Percentiles rank a stretch among this genome's conserved stretches.
Evolutionary conservation across 2,113 vertebrate species (phyloP).

Genomic region (Stegastes partitus): DNA sequence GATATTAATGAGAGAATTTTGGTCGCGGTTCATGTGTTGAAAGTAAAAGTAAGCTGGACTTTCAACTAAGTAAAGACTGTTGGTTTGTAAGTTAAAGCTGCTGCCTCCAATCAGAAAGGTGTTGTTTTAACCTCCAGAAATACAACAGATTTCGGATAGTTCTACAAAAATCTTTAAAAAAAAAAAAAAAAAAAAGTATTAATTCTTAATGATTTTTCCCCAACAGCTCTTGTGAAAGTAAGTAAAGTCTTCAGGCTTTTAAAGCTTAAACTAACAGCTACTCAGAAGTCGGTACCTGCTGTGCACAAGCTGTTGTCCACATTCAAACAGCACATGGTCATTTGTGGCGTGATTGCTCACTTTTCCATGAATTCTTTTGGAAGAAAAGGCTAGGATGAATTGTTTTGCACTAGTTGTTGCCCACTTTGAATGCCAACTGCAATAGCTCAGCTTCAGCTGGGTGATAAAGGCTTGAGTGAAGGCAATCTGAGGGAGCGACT

Average conservation of each 20-base stretch:
- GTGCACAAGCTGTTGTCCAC: slow-evolving; percentile 41
- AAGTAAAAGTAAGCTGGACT: slow-evolving; percentile 8
- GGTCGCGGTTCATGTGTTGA: slow-evolving; percentile 24
- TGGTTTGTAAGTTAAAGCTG: slow-evolving; percentile 17
- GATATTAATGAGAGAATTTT: slow-evolving; percentile 41
- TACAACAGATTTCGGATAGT: not conserved
- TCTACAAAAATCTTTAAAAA: slow-evolving; percentile 16
- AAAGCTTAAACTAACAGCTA: not conserved
- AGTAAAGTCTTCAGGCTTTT: slow-evolving; percentile 11
- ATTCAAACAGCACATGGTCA: slow-evolving; percentile 40
- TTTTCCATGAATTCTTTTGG: slow-evolving; percentile 57
- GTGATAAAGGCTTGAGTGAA: slow-evolving; percentile 73
- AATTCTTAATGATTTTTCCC: too few species aligned
- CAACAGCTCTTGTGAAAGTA: slow-evolving; percentile 3
- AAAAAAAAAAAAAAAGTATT: not conserved
- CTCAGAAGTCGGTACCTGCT: slow-evolving; percentile 14
- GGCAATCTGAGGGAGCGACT: slow-evolving; percentile 67
- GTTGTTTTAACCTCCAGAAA: not conserved
- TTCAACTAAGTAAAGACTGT: not conserved
- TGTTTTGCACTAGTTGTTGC: slow-evolving; percentile 61
- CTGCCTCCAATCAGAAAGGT: slow-evolving; percentile 2
- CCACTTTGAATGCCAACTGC: slow-evolving; percentile 66
- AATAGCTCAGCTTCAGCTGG: slow-evolving; percentile 69
- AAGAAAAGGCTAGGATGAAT: slow-evolving; percentile 72
- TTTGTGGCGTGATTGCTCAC: slow-evolving; percentile 58